Base-by-base conservation (phyloP, 2,113 vertebrate genomes). In the Pachyramphus minor region DNA sequence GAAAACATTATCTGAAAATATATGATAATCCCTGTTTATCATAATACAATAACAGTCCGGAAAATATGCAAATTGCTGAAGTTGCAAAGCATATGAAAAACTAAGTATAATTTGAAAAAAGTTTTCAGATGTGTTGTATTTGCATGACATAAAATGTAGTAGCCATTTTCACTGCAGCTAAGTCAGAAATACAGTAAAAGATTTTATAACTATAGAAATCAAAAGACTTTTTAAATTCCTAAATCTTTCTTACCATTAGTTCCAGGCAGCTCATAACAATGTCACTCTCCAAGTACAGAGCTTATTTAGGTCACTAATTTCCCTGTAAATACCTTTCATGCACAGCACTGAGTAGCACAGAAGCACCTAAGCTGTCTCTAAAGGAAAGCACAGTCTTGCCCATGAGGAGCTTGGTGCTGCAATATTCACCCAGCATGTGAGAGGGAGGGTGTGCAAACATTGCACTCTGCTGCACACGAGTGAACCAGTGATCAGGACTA, bases 1-100 rank as follows among this genome's bases (percentile, higher is more conserved):
- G 97, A 97, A 97, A 98, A 98, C 95, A 98, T 93, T 94, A 94
- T 97, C 93, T 97, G 97, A 97, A 98, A 98, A 97, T 97, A 94
- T 97, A 98, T 97, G 98, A 98, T 98, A 98, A 98, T 98, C 97
- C 97, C 76, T 97, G 91, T 95, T 97, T 97, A 97, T 97, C 97
- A 98, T 98, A 97, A 94, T 94, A 97, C 62, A 97, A 85, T 94
- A 97, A 97, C 67, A 95, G 86, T 94, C 96, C 90, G 0, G 95
- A 97, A 97, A 95, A 93, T 91, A 97, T 97, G 97, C 89, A 97
- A 95, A 98, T 97, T 84, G 56, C 67, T 86, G 93, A 97, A 98
- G 95, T 94, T 96, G 95, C 89, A 95, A 97, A 95, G 95, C 94
- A 79, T 94, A 47, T 78, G 76, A 94, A 96, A 97, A 97, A 92